Evolutionary conservation across 2,888 invertebrate species (phyloP).

Genomic region (Dendrolimus houi): DNA sequence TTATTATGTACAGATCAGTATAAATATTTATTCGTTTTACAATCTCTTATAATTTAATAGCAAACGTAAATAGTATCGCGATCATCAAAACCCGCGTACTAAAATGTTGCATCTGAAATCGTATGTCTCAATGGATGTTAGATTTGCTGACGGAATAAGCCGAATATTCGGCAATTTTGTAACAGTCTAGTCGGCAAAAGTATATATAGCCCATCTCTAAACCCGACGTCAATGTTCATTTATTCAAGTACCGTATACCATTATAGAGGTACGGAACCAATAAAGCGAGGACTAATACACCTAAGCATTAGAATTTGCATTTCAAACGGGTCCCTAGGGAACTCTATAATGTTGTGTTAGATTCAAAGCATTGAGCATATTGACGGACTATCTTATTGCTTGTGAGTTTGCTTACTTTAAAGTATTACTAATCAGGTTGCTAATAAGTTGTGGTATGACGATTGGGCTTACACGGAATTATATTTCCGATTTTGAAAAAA

Average conservation of each 20-base stretch:
- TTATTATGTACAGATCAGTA: too few relatives aligned
- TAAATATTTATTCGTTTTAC: too few relatives aligned
- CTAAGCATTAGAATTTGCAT: constrained; percentile 61
- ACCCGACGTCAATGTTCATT: constrained; percentile 1
- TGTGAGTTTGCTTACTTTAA: not conserved
- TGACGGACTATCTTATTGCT: constrained; percentile 17
- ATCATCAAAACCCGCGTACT: too few relatives aligned
- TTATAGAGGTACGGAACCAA: constrained; percentile 34
- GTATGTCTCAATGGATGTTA: too few relatives aligned
- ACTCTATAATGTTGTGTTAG: constrained; percentile 33
- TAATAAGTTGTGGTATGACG: too few relatives aligned
- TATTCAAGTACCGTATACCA: constrained; percentile 4
- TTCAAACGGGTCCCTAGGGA: constrained; percentile 45
- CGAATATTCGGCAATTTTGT: not conserved
- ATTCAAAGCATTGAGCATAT: constrained; percentile 50
- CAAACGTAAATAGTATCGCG: too few relatives aligned
- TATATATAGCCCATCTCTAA: not conserved
- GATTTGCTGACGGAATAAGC: not conserved
- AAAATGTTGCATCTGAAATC: too few relatives aligned
- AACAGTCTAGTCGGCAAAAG: not conserved
- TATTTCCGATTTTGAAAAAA: too few relatives aligned
- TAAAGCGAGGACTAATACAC: constrained; percentile 59
- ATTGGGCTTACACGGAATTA: too few relatives aligned
- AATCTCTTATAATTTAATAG: too few relatives aligned
- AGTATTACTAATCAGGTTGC: too few relatives aligned